Evolutionary conservation across 2,113 vertebrate genomes (phyloP), one percentile per base, ranked within the genome.

Genomic region (Onychostoma macrolepis): DNA sequence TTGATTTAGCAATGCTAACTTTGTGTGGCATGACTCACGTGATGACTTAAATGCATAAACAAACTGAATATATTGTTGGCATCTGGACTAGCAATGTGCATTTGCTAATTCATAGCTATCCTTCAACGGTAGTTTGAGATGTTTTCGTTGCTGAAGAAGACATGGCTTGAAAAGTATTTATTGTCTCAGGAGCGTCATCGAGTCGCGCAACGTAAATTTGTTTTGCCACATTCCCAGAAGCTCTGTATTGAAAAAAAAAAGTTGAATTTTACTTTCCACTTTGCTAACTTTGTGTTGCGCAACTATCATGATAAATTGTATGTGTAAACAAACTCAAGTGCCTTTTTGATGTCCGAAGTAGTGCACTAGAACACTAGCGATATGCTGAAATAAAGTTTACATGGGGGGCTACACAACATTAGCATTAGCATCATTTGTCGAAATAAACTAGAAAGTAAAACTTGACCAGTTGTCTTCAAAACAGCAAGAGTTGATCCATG

Each of bases 341-440:
- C 11, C 61, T 28, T 65, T n/a, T 65, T 28, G 10, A 89, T 86
- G 83, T 74, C 89, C 67, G 2, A 19, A 53, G 50, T 21, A 53
- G 17, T 53, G 48, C 89, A 91, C 92, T 69, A 67, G 72, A 88
- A 56, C 53, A 56, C 53, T 56, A 9, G 6, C 2, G 89, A 93
- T 91, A 89, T 93, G 94, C 89, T 93, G 91, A 93, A 93, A 93
- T 89, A 71, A 45, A 48, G 43, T 76, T 76, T 28, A 12, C n/a
- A 26, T 41, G 6, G 43, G 7, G 36, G 10, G 2, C 8, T 15
- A 13, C 3, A 15, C 11, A 56, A 6, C 53, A 56, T 58, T 24
- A 58, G 21, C 56, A 3, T 58, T 58, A 24, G 21, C 7, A 21
- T 58, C 53, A 58, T 24, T 58, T 58, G 10, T 58, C 7, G 1